Evolutionary conservation across 2,113 vertebrate species (phyloP).

Genomic region (Ondatra zibethicus): DNA sequence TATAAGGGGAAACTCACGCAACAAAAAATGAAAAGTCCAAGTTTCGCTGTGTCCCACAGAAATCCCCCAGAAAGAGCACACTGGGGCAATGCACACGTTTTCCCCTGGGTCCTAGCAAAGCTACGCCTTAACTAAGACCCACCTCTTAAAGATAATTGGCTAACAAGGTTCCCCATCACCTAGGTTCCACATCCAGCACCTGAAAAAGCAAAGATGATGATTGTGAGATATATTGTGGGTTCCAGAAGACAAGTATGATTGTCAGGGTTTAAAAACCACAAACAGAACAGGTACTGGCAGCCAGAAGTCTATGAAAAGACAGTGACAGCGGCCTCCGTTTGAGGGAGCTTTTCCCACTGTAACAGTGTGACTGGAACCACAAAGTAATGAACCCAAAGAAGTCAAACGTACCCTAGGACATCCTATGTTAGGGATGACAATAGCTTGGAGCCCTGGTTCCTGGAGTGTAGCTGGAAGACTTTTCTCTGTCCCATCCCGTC

Average conservation of each 20-base stretch:
- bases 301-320: background rate
- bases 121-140: no score
- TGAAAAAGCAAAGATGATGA: background rate
- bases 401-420: background rate
- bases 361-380: background rate
- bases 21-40: no score
- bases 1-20: no score
- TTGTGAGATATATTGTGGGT: background rate
- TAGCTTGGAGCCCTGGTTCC: background rate
- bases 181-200: background rate
- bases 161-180: no score
- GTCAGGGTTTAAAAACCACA: background rate
- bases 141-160: no score
- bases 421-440: background rate
- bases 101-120: no score
- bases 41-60: no score
- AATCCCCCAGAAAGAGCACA: no score
- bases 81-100: accelerated
- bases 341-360: background rate
- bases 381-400: background rate
- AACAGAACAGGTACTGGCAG: background rate
- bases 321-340: background rate
- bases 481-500: no score
- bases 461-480: background rate
- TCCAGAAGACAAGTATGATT: background rate